Conservation (phyloP, 2,113 vertebrate species). For the Silurus glanis region DNA sequence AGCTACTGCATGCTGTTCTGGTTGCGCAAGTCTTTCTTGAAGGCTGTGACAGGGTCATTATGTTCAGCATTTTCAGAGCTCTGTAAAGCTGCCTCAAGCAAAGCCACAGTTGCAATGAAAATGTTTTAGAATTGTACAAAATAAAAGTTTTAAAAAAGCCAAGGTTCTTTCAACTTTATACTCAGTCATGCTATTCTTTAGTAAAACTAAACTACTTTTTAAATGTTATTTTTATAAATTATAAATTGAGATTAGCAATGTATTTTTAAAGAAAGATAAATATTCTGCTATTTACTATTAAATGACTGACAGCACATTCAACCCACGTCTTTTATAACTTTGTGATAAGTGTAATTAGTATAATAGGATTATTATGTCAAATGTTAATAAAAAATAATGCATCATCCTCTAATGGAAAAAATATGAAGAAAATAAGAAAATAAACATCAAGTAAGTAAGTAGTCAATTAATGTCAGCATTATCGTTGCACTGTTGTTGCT, state of each 20-base stretch:
- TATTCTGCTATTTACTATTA: neutral
- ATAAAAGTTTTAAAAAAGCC: neutral
- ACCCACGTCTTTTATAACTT: neutral
- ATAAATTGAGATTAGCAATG: neutral
- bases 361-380: neutral
- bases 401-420: neutral
- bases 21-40: conserved; percentile 28
- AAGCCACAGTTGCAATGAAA: conserved; percentile 8
- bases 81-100: neutral
- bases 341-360: neutral
- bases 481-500: neutral
- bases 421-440: neutral
- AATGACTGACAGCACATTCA: neutral
- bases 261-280: neutral
- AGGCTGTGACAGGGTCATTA: conserved; percentile 24
- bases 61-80: conserved; percentile 17
- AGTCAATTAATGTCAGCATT: neutral
- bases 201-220: neutral
- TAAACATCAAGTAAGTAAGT: neutral
- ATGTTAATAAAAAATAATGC: neutral
- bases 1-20: conserved; percentile 39
- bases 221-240: neutral
- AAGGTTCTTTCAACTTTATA: neutral
- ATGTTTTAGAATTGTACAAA: neutral
- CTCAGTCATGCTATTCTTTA: neutral